A percentile compares a stretch with the other conserved stretches of the same genome.
Conservation (phyloP, 1,140 invertebrate species). For the Heliconius himera region DNA sequence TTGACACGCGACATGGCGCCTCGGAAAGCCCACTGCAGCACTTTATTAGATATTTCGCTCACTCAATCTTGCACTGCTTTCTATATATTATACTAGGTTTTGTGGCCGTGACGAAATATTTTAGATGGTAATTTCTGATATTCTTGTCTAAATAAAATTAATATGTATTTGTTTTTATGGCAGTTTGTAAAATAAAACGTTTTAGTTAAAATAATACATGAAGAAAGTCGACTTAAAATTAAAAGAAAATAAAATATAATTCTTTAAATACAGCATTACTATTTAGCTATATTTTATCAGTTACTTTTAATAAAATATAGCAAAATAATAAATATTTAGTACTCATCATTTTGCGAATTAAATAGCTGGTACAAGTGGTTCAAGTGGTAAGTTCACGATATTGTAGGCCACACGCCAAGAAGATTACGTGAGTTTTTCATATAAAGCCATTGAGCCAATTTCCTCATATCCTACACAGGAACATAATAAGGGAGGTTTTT, state of each 20-base stretch:
- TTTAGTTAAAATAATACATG: no score
- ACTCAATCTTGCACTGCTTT: conserved; percentile 39
- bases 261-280: no score
- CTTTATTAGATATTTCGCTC: conserved; percentile 56
- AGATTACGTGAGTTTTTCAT: conserved; percentile 80
- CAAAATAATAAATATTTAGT: no score
- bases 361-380: conserved; percentile 9
- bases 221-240: no score
- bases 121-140: not conserved
- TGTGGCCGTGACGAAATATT: no score
- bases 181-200: no score
- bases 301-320: no score
- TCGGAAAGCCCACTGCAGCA: conserved; percentile 31
- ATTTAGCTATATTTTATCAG: no score
- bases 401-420: conserved; percentile 64
- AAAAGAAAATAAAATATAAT: no score
- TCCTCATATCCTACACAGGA: conserved; percentile 77
- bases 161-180: no score
- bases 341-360: not conserved
- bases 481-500: conserved; percentile 77
- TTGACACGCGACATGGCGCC: conserved; percentile 16
- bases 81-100: conserved; percentile 40
- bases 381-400: conserved; percentile 66
- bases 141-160: not conserved
- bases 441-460: conserved; percentile 80